These are phyloP conservation scores for Oscheius onirici DNA, from an alignment of 2,888 invertebrate species.

Conservation along the genomic window DNA sequence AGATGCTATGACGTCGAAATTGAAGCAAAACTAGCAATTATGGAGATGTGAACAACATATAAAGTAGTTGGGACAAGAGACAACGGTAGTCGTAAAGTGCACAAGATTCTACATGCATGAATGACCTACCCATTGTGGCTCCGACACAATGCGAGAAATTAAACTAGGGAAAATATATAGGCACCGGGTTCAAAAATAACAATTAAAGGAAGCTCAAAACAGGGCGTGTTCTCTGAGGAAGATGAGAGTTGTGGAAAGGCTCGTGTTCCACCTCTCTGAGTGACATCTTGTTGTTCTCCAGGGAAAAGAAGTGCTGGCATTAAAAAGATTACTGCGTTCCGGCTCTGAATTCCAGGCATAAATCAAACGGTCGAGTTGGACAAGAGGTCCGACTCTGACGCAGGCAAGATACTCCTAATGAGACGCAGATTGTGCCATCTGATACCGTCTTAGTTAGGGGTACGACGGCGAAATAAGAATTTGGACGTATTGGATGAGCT, in stretches of 20 bases:
- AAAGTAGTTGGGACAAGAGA: no score
- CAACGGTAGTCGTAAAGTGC: conserved; percentile 9
- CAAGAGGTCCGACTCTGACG: background rate
- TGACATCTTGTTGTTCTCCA: conserved; percentile 30
- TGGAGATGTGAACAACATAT: no score
- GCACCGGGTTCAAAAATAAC: background rate
- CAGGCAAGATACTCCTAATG: background rate
- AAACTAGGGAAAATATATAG: background rate
- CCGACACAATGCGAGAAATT: background rate
- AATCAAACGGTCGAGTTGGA: conserved; percentile 11
- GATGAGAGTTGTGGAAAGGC: conserved; percentile 16
- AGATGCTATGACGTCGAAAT: conserved; percentile 1
- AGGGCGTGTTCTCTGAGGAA: background rate
- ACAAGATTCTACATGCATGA: conserved; percentile 18
- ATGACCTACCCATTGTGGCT: background rate
- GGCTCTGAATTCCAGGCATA: conserved; percentile 6
- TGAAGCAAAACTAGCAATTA: background rate
- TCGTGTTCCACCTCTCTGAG: conserved; percentile 28
- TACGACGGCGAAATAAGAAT: background rate
- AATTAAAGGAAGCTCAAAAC: background rate
- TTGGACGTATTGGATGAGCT: background rate
- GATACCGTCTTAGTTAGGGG: conserved; percentile 4
- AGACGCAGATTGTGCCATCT: conserved; percentile 1
- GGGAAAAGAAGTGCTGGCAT: conserved; percentile 28
- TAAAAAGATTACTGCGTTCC: conserved; percentile 27